Evolutionary conservation across 2,797 vertebrate genomes (phyloP).

Genomic region (Lacerta bilineata): DNA sequence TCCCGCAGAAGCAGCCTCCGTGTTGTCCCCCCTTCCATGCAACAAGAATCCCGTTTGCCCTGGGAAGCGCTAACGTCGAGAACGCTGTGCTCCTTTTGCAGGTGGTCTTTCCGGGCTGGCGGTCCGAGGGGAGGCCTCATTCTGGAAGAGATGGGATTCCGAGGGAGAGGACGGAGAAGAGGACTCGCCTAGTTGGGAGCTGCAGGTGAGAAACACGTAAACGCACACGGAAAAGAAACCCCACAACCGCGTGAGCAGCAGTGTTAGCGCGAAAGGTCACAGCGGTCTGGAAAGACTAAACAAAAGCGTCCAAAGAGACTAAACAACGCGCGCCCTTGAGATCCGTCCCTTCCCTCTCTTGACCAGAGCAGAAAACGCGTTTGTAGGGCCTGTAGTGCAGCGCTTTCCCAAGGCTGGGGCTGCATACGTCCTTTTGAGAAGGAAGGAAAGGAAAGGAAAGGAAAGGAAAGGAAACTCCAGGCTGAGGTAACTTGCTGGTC

Average conservation of each 20-base stretch:
- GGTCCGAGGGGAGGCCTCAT: neutral
- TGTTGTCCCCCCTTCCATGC: too few species aligned
- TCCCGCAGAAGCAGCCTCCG: neutral
- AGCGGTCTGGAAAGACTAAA: neutral
- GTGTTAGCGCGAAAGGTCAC: constrained; percentile 3
- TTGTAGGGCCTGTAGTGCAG: neutral
- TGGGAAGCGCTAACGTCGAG: neutral
- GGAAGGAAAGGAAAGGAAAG: too few species aligned
- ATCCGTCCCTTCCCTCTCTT: neutral
- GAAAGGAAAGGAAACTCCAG: neutral
- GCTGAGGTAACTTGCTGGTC: neutral
- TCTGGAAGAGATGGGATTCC: neutral
- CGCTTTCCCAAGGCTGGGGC: neutral
- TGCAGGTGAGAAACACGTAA: constrained; percentile 42
- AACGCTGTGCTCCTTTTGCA: constrained; percentile 34
- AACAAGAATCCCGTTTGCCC: neutral
- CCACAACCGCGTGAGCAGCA: neutral
- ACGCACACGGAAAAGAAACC: neutral
- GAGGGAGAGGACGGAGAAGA: neutral
- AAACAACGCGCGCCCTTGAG: neutral
- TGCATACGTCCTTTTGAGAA: neutral
- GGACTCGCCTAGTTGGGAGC: neutral
- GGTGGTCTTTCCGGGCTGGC: neutral
- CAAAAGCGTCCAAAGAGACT: neutral
- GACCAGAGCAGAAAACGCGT: neutral